These are phyloP conservation scores for Phaethon lepturus DNA, from an alignment of 2,113 vertebrate genomes.

Conservation along the genomic window DNA sequence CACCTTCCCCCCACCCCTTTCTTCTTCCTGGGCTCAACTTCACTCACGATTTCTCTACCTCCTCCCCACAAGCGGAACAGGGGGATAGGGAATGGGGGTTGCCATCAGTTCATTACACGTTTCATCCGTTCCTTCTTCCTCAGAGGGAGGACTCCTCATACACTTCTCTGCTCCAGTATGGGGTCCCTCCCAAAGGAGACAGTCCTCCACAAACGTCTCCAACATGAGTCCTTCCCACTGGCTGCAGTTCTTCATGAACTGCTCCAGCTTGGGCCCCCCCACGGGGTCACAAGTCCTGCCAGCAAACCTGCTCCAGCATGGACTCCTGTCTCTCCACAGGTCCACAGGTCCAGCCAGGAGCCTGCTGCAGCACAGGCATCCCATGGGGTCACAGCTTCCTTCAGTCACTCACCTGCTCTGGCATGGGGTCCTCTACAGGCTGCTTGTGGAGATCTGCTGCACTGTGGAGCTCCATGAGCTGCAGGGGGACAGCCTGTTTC, in stretches of 20 bases:
- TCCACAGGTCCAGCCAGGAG: no score
- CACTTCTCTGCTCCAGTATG: no score
- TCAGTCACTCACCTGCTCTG: background rate
- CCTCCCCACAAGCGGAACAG: no score
- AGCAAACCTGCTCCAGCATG: no score
- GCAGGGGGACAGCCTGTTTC: background rate
- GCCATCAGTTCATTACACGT: no score
- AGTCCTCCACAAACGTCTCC: background rate
- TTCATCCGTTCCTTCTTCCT: no score
- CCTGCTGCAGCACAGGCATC: no score
- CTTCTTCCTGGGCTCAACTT: no score
- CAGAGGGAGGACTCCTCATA: no score
- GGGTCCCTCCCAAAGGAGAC: background rate
- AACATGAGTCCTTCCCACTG: background rate
- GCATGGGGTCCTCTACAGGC: background rate
- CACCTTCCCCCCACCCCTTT: no score
- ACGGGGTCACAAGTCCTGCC: background rate
- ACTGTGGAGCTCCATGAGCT: accelerated
- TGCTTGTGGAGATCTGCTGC: background rate
- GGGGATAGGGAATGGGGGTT: background rate
- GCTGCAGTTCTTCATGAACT: background rate
- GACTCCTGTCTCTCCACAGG: no score
- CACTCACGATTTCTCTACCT: no score
- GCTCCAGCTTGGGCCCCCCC: background rate
- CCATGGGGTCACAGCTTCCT: background rate